Percentiles rank a stretch among this genome's conserved stretches.
These are phyloP conservation scores for Xiphorhynchus erythropygius DNA, from an alignment of 2,797 vertebrate genomes.

Conservation along the genomic window DNA sequence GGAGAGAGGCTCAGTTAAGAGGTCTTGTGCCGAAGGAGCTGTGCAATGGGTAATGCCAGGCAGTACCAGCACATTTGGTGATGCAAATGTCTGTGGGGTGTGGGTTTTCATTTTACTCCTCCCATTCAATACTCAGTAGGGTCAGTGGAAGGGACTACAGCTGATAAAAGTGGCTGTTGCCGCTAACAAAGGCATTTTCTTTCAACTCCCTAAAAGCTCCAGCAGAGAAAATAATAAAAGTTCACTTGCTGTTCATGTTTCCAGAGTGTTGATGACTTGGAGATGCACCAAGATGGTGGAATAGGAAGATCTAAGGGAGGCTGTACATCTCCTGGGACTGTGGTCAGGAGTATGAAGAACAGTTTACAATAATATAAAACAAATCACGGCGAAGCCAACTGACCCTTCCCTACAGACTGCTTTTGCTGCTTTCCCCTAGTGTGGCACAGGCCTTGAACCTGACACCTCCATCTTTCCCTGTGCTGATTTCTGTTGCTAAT, in stretches of 20 bases:
- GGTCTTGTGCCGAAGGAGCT: background rate
- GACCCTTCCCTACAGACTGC: background rate
- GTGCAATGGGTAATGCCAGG: background rate
- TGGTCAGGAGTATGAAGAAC: background rate
- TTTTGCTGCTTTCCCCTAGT: background rate
- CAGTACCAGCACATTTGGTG: background rate
- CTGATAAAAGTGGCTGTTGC: background rate
- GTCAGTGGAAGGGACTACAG: background rate
- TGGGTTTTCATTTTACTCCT: background rate
- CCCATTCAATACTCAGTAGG: background rate
- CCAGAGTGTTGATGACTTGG: background rate
- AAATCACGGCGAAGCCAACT: background rate
- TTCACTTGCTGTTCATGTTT: background rate
- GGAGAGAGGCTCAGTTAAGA: background rate
- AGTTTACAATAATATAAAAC: background rate
- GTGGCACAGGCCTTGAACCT: background rate
- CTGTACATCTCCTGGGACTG: background rate
- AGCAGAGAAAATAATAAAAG: slow-evolving; percentile 1
- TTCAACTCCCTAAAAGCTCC: background rate
- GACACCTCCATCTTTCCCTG: background rate
- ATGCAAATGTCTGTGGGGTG: background rate
- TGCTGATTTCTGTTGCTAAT: slow-evolving; percentile 36
- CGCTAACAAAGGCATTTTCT: background rate
- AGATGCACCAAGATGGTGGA: background rate
- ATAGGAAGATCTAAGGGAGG: background rate